These are phyloP conservation scores for Panthera tigris DNA, from an alignment of 2,113 vertebrate genomes.

Conservation along the genomic window DNA sequence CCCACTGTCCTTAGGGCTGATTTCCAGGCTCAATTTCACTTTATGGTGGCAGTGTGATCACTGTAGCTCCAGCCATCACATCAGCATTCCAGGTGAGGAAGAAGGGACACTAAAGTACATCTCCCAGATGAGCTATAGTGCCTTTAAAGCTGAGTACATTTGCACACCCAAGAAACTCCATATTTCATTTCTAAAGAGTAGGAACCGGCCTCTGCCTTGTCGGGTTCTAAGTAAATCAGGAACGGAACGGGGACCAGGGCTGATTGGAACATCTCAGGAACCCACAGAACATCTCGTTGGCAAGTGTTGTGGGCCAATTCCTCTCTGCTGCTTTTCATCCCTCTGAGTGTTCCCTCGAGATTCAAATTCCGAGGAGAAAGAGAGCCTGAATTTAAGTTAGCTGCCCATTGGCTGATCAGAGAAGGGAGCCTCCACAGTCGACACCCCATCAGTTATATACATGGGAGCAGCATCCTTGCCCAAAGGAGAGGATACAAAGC, in stretches of 20 bases:
- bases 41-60: background rate
- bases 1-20: background rate
- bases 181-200: background rate
- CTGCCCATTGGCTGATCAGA: too few relatives aligned
- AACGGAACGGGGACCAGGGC: background rate
- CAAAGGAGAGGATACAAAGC: background rate
- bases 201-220: background rate
- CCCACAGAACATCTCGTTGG: background rate
- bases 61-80: background rate
- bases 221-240: background rate
- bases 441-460: background rate
- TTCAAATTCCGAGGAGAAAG: background rate
- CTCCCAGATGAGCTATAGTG: background rate
- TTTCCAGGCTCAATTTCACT: background rate
- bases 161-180: background rate
- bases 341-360: background rate
- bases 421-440: background rate
- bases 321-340: background rate
- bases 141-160: background rate
- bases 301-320: too few relatives aligned
- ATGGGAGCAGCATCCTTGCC: background rate
- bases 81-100: background rate
- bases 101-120: too few relatives aligned
- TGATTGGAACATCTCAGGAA: background rate
- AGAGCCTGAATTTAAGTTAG: background rate